Evolutionary conservation across 2,888 invertebrate genomes (phyloP), one percentile per base, ranked within the genome.

Genomic region (Branchellion lobata): DNA sequence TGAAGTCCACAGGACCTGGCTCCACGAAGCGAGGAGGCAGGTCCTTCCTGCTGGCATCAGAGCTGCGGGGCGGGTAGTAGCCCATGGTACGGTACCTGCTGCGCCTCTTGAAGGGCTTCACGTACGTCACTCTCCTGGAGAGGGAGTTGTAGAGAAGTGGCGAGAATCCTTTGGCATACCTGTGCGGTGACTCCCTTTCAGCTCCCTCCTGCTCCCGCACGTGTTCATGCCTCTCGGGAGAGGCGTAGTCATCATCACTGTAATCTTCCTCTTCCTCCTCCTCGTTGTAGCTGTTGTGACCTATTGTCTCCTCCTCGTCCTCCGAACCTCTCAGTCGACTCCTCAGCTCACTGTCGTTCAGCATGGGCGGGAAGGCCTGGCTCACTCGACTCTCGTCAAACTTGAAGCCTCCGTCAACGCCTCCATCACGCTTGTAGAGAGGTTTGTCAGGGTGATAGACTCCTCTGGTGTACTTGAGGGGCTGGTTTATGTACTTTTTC

Each of bases 1-100:
- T 81, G 76, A 83, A 83, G 79, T 83, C 83, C 8, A 83, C 81
- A 1, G 83, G 83, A 8, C 79, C 82, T 47, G 83, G 82, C 33
- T 83, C 82, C 5, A 73, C 78, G 27, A 81, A 78, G 3, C 76
- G 53, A 3, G 81, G 82, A 18, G 81, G 71, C 24, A 71, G 51
- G 57, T 81, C 53, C 8, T 53, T 61, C 3, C 21, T 47, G 33
- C n/a, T 53, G 8, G 53, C 53, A 5, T 34, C 57, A 3, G 31
- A 29, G 1, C 24, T 24, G 2, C 77, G 34, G 33, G 53, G 29
- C 1, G 61, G 77, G 34, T 77, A 77, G 24, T 29, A 61, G 40
- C 77, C 57, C 65, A 77, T 31, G 24, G 77, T 57, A 33, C 57
- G 53, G 65, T 77, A 77, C 18, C 61, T 33, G 34, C 65, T 77